Base-by-base conservation (phyloP, 1,140 invertebrate genomes). In the Cotesia vestalis region DNA sequence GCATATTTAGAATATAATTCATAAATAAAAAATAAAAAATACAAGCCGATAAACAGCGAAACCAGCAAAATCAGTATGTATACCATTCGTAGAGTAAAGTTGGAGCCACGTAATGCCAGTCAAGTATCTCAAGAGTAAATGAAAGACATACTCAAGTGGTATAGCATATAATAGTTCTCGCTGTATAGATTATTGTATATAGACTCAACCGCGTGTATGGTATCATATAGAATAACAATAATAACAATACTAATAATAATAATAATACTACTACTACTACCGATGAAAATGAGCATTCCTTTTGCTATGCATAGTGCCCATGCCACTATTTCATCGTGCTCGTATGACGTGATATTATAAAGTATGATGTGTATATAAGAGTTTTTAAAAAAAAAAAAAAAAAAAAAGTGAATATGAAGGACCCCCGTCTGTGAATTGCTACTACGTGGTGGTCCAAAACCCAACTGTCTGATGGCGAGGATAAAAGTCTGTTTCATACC, bases 321-420 rank as follows among this genome's bases (percentile, higher is more conserved):
- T 81, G 81, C 83, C 85, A 85, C 85, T 86, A 86, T 86, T 86
- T 86, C 84, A 85, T 86, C 84, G 84, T 85, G 40, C 85, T 85
- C 84, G 81, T 86, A 85, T 85, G 84, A 85, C 84, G 84, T 82
- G 83, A 85, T 86, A 86, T 86, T 85, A 85, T 86, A 85, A 85
- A 27, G 27, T 27, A 27, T 27, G 27, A 27, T 27, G 27, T 46
- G 40, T 46, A 46, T 11, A 46, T 46, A 46, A 46, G 40, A 46
- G 5, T 46, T 46, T 46, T 46, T 46, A 46, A 0, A 46, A 46
- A 6, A 9, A 9, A 46, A 46, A 46, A 46, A 46, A 46, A 9
- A 46, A 9, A 46, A 46, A 9, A 46, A 46, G 40, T 46, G 40
- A 46, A 46, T 46, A 46, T 46, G 40, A 40, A 40, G 38, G 85